Conservation (phyloP, 2,797 vertebrate species). For the Alauda arvensis region DNA sequence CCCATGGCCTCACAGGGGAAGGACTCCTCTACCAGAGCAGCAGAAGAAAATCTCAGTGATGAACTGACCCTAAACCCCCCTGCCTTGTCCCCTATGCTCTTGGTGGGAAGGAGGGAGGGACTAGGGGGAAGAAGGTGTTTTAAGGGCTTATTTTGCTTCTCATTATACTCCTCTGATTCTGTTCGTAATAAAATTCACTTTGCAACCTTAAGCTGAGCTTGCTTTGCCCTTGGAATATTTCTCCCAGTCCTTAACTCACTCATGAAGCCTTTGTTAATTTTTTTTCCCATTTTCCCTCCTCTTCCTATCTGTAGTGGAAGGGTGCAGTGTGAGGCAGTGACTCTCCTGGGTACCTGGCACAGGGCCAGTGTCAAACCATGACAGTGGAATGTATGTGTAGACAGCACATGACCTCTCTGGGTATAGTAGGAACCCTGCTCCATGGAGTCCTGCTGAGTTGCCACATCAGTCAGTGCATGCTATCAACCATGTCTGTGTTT, state of each 20-base stretch:
- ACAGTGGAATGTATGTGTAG: background rate
- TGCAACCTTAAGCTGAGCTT: background rate
- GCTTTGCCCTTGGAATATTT: background rate
- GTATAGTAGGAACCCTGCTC: background rate
- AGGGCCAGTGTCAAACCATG: background rate
- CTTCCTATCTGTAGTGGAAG: background rate
- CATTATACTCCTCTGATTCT: background rate
- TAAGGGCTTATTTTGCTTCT: background rate
- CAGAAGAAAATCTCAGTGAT: background rate
- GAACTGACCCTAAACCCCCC: background rate
- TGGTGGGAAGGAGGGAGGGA: background rate
- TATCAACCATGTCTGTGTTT: background rate
- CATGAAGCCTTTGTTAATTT: background rate
- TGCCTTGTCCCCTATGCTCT: too few relatives aligned
- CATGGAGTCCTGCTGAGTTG: background rate
- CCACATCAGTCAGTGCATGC: background rate
- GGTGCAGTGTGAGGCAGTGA: accelerated
- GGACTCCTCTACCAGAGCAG: background rate
- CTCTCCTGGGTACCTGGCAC: background rate
- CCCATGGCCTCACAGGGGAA: too few relatives aligned
- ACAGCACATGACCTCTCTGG: background rate
- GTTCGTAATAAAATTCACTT: background rate
- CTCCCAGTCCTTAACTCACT: background rate
- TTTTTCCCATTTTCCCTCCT: background rate
- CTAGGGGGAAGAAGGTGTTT: background rate